Conservation (phyloP, 2,888 invertebrate genomes). For the Orthosia gothica region DNA sequence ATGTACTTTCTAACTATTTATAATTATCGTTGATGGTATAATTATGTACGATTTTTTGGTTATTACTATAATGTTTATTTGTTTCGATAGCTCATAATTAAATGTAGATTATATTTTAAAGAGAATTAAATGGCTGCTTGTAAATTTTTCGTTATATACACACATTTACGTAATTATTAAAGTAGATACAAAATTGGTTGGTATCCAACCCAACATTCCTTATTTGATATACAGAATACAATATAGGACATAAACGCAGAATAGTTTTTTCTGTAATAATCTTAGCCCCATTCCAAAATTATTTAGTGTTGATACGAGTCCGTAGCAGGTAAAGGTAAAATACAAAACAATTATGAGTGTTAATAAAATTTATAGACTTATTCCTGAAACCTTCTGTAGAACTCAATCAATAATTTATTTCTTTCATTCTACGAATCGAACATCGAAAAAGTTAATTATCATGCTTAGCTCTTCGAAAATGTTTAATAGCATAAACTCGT, state of each 20-base stretch:
- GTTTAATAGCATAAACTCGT: constrained; percentile 10
- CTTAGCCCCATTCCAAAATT: background rate
- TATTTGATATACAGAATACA: background rate
- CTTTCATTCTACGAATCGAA: background rate
- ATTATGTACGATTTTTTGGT: constrained; percentile 43
- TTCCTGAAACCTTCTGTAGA: background rate
- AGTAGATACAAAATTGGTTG: no score
- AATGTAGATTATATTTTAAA: constrained; percentile 18
- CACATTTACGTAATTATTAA: no score
- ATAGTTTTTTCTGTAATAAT: no score
- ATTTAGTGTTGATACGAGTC: background rate
- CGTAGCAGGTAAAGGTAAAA: background rate
- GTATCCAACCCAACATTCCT: background rate
- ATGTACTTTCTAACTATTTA: constrained; percentile 46
- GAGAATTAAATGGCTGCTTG: constrained; percentile 13
- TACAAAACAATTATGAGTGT: background rate
- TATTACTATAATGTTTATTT: constrained; percentile 43
- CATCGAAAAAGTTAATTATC: background rate
- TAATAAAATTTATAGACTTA: background rate
- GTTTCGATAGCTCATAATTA: constrained; percentile 26
- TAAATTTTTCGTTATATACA: background rate
- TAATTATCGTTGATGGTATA: constrained; percentile 35
- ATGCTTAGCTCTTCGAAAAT: constrained; percentile 10
- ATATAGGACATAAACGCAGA: no score
- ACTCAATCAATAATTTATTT: background rate